phyloP scores from a whole-genome alignment of 2,888 invertebrate genomes.

The Phalera bucephala region DNA sequence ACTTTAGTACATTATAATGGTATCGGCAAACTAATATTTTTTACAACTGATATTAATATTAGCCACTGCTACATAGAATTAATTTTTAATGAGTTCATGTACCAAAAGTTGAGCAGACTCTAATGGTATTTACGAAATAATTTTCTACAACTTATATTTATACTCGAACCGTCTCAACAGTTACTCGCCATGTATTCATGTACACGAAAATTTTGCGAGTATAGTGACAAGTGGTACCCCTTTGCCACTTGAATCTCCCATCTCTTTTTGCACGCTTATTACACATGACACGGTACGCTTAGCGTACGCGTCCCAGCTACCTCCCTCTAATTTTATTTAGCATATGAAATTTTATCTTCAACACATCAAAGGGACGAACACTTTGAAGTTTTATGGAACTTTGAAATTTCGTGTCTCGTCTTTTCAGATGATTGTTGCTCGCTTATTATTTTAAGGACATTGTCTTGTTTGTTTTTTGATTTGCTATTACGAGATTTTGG shows the following conservation, averaged over 20 bases:
- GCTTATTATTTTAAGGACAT: background rate
- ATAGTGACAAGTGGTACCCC: conserved; percentile 20
- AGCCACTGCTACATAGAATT: too few species aligned
- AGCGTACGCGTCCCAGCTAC: conserved; percentile 40
- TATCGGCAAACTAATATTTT: too few species aligned
- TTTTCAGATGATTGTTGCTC: conserved; percentile 31
- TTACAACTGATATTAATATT: too few species aligned
- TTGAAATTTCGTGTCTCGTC: conserved; percentile 32
- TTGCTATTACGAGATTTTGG: too few species aligned
- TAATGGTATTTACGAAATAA: too few species aligned
- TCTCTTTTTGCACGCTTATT: conserved; percentile 59
- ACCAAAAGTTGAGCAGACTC: too few species aligned
- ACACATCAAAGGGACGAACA: conserved; percentile 54
- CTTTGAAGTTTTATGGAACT: conserved; percentile 47
- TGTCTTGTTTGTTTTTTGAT: too few species aligned
- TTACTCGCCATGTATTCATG: too few species aligned
- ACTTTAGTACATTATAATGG: too few species aligned
- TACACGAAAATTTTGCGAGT: conserved; percentile 15
- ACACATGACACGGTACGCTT: conserved; percentile 55
- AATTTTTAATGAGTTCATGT: too few species aligned
- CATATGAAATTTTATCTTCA: conserved; percentile 62
- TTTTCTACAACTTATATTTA: too few species aligned
- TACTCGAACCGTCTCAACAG: too few species aligned
- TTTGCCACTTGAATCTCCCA: conserved; percentile 35
- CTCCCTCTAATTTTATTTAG: conserved; percentile 63